A percentile compares a stretch with the other conserved stretches of the same genome.
Evolutionary conservation across 2,888 invertebrate species (phyloP).

Genomic region (Cryptocephalus moraei): DNA sequence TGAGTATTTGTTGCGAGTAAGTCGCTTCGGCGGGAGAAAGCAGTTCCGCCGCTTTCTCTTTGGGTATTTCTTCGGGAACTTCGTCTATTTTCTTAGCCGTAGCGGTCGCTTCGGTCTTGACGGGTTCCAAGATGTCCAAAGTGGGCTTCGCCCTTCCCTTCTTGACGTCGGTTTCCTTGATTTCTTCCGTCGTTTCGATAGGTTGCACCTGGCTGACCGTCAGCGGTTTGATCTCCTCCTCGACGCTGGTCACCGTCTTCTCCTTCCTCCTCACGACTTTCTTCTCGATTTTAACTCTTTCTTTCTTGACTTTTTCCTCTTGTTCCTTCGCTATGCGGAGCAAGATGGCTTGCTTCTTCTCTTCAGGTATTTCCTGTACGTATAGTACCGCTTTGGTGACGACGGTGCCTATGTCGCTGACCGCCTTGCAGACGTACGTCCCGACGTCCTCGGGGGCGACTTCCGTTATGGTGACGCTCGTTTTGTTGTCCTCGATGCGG

Average conservation of each 20-base stretch:
- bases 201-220: constrained; percentile 42
- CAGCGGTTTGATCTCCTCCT: constrained; percentile 40
- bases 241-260: constrained; percentile 27
- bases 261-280: constrained; percentile 29
- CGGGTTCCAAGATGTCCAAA: constrained; percentile 47
- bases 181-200: constrained; percentile 47
- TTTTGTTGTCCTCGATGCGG: constrained; percentile 58
- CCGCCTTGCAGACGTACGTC: constrained; percentile 72
- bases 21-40: constrained; percentile 49
- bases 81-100: constrained; percentile 53
- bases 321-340: constrained; percentile 39
- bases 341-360: constrained; percentile 36
- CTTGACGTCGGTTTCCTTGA: constrained; percentile 36
- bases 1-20: constrained; percentile 46
- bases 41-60: constrained; percentile 40
- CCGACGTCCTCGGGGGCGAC: constrained; percentile 59
- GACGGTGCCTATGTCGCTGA: constrained; percentile 75
- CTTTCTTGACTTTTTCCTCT: constrained; percentile 43
- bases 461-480: constrained; percentile 58
- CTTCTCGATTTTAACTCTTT: constrained; percentile 41
- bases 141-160: constrained; percentile 43
- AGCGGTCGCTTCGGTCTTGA: constrained; percentile 51
- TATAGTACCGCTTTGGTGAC: constrained; percentile 69
- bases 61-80: constrained; percentile 32
- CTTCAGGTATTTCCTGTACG: constrained; percentile 46